Evolutionary conservation across 2,888 invertebrate species (phyloP), one percentile per base, ranked within the genome.

Genomic region (Trypoxylon attenuatum): DNA sequence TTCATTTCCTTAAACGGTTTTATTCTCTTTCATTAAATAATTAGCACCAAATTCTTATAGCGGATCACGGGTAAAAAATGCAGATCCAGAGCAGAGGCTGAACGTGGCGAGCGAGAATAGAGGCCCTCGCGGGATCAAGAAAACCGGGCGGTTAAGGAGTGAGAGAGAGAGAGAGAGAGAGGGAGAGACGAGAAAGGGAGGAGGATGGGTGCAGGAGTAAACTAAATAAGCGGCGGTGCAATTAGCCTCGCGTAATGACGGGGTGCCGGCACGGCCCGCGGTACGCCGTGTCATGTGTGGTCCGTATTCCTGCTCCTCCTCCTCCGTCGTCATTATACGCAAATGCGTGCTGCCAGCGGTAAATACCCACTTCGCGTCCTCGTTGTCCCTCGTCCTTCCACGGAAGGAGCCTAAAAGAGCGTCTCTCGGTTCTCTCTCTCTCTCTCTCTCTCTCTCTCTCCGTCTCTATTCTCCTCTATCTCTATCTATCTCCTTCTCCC

Each of bases 221-320:
- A 46, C 25, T 53, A 47, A 62, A 62, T 47, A 47, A 23, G 45
- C 42, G 42, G 50, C 49, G 29, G 63, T 49, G 64, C 50, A 59
- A 59, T 69, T 49, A 51, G 67, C 58, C 22, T 51, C 22, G 53
- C 52, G 43, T 70, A 61, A 66, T 57, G 50, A 57, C 39, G 25
- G 52, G 56, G 56, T 61, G 54, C 53, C 57, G 47, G 49, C 23
- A 38, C 33, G 47, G 47, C 46, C 51, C 50, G 51, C 39, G 46
- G 39, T 49, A 33, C 56, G 42, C 50, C 25, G 55, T 53, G 59
- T 57, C 61, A 61, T 46, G 58, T 52, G 65, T 52, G 54, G 60
- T 56, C 60, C 54, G 38, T 23, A 27, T n/a, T 47, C 39, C 18
- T 55, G 46, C 60, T 56, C 56, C 60, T 56, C 56, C 56, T 52